Percentiles rank a stretch among this genome's conserved stretches.
phyloP scores from a whole-genome alignment of 2,797 vertebrate species.

The Pangasius mekongensis region DNA sequence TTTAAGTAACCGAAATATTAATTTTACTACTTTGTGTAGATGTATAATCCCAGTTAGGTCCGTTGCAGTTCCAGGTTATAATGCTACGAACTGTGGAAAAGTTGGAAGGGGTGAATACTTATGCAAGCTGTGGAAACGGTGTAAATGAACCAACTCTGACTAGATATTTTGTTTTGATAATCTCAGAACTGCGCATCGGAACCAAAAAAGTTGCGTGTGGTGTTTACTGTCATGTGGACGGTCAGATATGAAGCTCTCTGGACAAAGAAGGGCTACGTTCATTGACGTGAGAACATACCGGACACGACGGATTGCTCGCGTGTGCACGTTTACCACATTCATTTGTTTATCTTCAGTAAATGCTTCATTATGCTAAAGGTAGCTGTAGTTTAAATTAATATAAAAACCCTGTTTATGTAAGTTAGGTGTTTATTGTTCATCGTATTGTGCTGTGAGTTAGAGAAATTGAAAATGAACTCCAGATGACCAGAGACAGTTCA shows the following conservation, averaged over 20 bases:
- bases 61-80: background rate
- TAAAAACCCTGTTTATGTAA: background rate
- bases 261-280: background rate
- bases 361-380: no score
- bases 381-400: background rate
- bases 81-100: background rate
- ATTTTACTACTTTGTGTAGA: no score
- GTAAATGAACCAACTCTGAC: background rate
- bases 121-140: background rate
- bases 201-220: background rate
- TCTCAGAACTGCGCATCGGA: background rate
- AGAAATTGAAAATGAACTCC: constrained; percentile 25
- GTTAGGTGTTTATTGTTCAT: background rate
- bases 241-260: background rate
- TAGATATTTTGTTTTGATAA: background rate
- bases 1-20: background rate
- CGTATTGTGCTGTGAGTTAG: background rate
- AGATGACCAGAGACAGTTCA: constrained; percentile 24
- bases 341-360: background rate
- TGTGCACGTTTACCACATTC: background rate
- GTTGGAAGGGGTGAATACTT: background rate
- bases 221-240: background rate
- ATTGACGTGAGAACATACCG: background rate
- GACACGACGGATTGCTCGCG: background rate
- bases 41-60: no score